Base-by-base conservation (phyloP, 1,140 invertebrate genomes). In the Spodoptera litura region DNA sequence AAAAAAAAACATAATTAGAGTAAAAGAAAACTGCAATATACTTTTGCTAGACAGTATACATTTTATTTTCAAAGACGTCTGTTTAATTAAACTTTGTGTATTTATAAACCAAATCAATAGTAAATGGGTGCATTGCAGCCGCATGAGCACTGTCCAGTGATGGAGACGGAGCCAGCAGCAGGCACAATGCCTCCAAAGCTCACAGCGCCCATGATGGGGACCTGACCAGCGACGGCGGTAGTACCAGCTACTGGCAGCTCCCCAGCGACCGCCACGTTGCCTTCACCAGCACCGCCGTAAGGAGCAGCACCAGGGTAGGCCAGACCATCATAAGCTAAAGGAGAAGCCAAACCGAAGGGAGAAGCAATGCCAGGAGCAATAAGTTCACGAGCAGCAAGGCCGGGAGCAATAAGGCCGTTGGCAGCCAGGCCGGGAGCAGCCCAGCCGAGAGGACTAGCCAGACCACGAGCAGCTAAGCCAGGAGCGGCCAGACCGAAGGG, bases 301-400 rank as follows among this genome's bases (percentile, higher is more conserved):
- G 25, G 31, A 56, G 59, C 13, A 56, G 72, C 31, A 9, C 27
- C 61, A 38, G 61, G 61, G 35, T 44, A 44, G n/a, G 31, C 61
- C 12, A 62, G 13, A 38, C 61, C 61, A n/a, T 62, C 61, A 9
- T 62, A 62, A 44, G 31, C 61, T 11, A 44, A 62, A 44, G 31
- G 31, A 62, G 58, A 59, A 59, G 27, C 58, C 58, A 31, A 13
- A 6, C 58, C 58, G 25, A 59, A 31, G 58, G 58, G 27, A 12
- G 25, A 27, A 9, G 38, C 38, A 44, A 44, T 44, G 9, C 58
- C 27, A 61, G 58, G 9, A 8, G 38, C 38, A 44, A 44, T 44
- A 6, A 44, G 38, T 6, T 10, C 35, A 44, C 6, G 31, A 64
- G 61, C 61, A 38, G 61, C 61, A 13, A 44, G n/a, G 6, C 61